Evolutionary conservation across 1,140 invertebrate genomes (phyloP).

Genomic region (Ceratina australensis): DNA sequence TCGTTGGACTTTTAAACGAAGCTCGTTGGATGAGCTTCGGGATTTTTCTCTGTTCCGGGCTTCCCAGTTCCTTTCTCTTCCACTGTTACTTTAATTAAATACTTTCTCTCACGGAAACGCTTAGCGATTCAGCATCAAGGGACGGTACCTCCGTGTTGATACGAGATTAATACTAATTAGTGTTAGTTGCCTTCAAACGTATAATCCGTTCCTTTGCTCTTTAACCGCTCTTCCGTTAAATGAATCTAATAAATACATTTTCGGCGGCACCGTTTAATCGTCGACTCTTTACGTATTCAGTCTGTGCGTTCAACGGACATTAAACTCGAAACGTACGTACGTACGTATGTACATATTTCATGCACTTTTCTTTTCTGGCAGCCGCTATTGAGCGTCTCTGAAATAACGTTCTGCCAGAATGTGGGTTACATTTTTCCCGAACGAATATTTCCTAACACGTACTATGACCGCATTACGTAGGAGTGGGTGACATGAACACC

Average conservation of each 20-base stretch:
- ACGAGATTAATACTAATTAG: constrained; percentile 24
- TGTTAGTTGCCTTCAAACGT: background rate
- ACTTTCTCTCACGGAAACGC: constrained; percentile 18
- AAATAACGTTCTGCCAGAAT: constrained; percentile 40
- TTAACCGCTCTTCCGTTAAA: background rate
- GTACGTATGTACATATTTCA: constrained; percentile 14
- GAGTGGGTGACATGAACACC: constrained; percentile 17
- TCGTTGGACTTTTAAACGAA: constrained; percentile 26
- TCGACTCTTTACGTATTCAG: background rate
- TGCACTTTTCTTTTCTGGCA: background rate
- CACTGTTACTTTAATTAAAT: constrained; percentile 25
- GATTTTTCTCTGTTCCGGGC: constrained; percentile 17
- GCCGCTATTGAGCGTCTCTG: constrained; percentile 30
- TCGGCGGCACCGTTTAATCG: background rate
- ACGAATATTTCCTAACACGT: constrained; percentile 35
- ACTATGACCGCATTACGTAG: constrained; percentile 39
- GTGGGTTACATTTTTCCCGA: constrained; percentile 47
- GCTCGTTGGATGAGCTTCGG: constrained; percentile 17
- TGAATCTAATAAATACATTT: background rate
- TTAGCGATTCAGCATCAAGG: background rate
- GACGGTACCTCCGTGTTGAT: constrained; percentile 5
- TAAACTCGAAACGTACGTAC: constrained; percentile 1
- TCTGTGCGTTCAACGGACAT: background rate
- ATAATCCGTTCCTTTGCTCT: background rate
- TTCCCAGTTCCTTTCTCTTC: background rate